A percentile compares a stretch with the other conserved stretches of the same genome.
phyloP scores from a whole-genome alignment of 2,113 vertebrate genomes.

The Xiphophorus hellerii region DNA sequence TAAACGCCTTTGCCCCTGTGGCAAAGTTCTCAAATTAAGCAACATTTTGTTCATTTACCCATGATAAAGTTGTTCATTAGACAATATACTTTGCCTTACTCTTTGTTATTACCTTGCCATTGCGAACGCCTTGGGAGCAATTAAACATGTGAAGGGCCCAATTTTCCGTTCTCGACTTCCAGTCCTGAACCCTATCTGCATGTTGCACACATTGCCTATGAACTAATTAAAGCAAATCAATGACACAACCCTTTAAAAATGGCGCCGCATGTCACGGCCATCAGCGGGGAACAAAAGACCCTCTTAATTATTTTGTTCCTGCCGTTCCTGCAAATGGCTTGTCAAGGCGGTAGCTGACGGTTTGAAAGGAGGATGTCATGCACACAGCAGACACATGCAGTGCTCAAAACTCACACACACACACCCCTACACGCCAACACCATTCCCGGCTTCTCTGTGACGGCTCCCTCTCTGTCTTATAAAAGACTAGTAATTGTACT shows the following conservation, averaged over 20 bases:
- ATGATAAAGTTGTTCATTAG: conserved; percentile 73
- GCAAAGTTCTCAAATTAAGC: conserved; percentile 71
- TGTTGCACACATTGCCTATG: conserved; percentile 71
- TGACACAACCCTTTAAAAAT: conserved; percentile 78
- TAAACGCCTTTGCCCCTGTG: conserved; percentile 59
- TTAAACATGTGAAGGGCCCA: conserved; percentile 78
- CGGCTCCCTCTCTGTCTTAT: conserved; percentile 63
- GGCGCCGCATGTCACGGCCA: conserved; percentile 74
- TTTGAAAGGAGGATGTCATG: conserved; percentile 61
- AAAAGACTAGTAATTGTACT: conserved; percentile 76
- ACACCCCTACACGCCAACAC: conserved; percentile 20
- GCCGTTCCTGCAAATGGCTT: conserved; percentile 72
- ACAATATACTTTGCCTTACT: conserved; percentile 67
- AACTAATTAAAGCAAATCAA: conserved; percentile 84
- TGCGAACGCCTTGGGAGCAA: conserved; percentile 76
- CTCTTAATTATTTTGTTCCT: conserved; percentile 82
- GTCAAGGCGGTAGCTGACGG: conserved; percentile 63
- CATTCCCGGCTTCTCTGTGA: conserved; percentile 37
- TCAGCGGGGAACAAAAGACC: conserved; percentile 76
- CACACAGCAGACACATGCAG: conserved; percentile 25
- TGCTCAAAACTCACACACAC: conserved; percentile 14
- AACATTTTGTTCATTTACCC: conserved; percentile 70
- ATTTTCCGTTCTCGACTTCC: conserved; percentile 71
- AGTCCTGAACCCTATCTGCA: conserved; percentile 72
- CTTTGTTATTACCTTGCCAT: conserved; percentile 70